A percentile compares a stretch with the other conserved stretches of the same genome.
phyloP scores from a whole-genome alignment of 2,888 invertebrate genomes.

The Pyrgus malvae region DNA sequence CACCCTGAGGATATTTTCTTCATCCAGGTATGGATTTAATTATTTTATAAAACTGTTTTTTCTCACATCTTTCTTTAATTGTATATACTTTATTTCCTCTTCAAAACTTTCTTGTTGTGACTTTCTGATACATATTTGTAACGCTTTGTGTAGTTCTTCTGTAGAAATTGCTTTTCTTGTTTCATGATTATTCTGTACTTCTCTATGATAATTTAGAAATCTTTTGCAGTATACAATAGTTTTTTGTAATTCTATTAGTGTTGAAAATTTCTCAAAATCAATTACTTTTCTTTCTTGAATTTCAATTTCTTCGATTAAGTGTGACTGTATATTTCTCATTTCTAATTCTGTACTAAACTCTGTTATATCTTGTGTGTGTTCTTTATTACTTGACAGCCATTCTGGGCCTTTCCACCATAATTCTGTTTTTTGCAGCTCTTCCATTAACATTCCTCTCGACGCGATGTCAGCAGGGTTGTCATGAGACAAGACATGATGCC shows the following conservation, averaged over 20 bases:
- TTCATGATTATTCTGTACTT: neutral
- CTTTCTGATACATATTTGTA: constrained; percentile 4
- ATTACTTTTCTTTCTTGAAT: neutral
- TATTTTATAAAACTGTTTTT: constrained; percentile 1
- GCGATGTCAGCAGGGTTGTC: constrained; percentile 39
- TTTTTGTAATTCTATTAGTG: neutral
- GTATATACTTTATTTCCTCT: neutral
- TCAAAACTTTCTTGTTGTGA: neutral
- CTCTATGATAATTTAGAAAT: neutral
- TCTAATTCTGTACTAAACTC: neutral
- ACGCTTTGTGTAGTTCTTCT: neutral
- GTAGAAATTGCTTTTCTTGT: neutral
- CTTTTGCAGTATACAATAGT: constrained; percentile 1
- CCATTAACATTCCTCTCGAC: neutral
- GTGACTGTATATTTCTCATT: neutral
- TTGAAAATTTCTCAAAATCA: neutral
- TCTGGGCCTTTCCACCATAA: constrained; percentile 4
- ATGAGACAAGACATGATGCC: constrained; percentile 28
- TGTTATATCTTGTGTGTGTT: neutral
- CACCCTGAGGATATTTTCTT: constrained; percentile 20
- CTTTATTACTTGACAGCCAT: neutral
- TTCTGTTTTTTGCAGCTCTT: neutral
- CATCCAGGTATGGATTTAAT: constrained; percentile 24
- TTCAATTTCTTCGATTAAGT: neutral
- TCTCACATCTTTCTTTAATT: neutral